Percentiles rank a stretch among this genome's conserved stretches.
These are phyloP conservation scores for Varroa destructor DNA, from an alignment of 1,140 invertebrate species.

Conservation along the genomic window DNA sequence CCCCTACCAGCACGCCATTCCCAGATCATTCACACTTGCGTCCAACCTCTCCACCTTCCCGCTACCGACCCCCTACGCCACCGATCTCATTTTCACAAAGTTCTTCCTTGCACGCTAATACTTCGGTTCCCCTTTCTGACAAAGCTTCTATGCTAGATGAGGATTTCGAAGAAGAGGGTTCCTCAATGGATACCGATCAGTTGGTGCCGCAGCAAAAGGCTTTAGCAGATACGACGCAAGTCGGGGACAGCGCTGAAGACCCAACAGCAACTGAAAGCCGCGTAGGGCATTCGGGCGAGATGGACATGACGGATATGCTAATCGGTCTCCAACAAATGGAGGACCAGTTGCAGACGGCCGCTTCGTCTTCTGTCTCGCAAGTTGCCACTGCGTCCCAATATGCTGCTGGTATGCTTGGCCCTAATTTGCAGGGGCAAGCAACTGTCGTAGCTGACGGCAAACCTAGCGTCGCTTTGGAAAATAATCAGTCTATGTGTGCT, in stretches of 20 bases:
- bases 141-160: slow-evolving; percentile 8
- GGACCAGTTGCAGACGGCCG: too few species aligned
- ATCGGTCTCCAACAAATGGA: too few species aligned
- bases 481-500: neutral
- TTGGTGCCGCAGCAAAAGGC: neutral
- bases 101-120: too few species aligned
- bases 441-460: neutral
- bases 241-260: too few species aligned
- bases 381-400: neutral
- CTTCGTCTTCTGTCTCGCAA: neutral
- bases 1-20: slow-evolving; percentile 6
- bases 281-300: too few species aligned
- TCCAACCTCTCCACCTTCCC: neutral
- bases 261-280: too few species aligned
- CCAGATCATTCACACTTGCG: slow-evolving; percentile 3
- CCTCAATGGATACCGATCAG: slow-evolving; percentile 16
- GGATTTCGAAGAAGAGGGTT: neutral
- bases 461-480: neutral
- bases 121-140: neutral
- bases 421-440: neutral
- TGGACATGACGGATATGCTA: too few species aligned
- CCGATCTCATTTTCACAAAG: too few species aligned
- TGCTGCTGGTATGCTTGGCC: neutral
- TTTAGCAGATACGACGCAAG: neutral
- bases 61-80: neutral